Evolutionary conservation across 92 coral and sea anemone species (phyloP).

Genomic region (Paragorgia papillata): DNA sequence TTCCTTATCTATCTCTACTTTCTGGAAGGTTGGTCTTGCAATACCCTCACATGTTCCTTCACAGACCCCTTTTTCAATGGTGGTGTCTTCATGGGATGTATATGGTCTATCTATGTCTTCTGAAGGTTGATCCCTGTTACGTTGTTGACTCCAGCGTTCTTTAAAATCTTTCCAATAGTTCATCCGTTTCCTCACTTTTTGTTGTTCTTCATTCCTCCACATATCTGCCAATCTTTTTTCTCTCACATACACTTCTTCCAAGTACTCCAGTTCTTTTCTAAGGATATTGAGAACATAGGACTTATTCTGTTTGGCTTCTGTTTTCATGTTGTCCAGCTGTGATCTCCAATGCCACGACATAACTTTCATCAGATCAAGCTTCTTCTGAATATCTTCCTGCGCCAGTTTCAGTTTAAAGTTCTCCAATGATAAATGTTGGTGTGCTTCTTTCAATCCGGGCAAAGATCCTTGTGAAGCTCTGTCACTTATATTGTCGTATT

Average conservation of each 20-base stretch:
- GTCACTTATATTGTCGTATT: neutral
- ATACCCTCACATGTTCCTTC: neutral
- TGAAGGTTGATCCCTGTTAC: neutral
- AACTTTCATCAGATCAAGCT: slow-evolving; percentile 75
- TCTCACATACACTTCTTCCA: slow-evolving; percentile 22
- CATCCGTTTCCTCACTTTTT: neutral
- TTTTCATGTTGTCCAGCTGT: slow-evolving; percentile 20
- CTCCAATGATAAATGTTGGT: slow-evolving; percentile 69
- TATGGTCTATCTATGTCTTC: neutral
- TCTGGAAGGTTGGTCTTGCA: neutral
- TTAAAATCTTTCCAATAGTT: slow-evolving; percentile 35
- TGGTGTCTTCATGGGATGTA: neutral
- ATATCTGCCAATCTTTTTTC: slow-evolving; percentile 31
- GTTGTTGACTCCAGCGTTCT: slow-evolving; percentile 17
- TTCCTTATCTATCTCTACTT: neutral
- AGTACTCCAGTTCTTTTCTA: slow-evolving; percentile 26
- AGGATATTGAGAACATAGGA: slow-evolving; percentile 15
- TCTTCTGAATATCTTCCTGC: slow-evolving; percentile 67
- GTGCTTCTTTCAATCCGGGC: slow-evolving; percentile 50
- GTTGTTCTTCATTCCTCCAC: slow-evolving; percentile 33
- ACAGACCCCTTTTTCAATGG: neutral
- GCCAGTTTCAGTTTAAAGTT: slow-evolving; percentile 66
- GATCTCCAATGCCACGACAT: slow-evolving; percentile 92
- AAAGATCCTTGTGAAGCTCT: neutral
- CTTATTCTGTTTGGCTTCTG: slow-evolving; percentile 1